phyloP scores from a whole-genome alignment of 2,888 invertebrate species.

The Griposia aprilina region DNA sequence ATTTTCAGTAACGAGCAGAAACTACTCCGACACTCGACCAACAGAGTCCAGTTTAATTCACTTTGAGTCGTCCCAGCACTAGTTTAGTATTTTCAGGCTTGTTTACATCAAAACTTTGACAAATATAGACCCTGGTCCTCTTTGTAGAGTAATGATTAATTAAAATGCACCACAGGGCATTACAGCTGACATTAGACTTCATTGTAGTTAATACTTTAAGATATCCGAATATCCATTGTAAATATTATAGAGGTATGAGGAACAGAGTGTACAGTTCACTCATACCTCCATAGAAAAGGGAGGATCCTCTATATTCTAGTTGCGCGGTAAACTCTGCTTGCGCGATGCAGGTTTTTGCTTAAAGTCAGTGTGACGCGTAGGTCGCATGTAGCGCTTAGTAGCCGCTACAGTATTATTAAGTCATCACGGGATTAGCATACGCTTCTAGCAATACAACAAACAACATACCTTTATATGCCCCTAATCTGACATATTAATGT shows the following conservation, averaged over 20 bases:
- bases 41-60: slow-evolving; percentile 74
- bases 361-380: too few relatives aligned
- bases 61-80: slow-evolving; percentile 68
- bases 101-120: slow-evolving; percentile 63
- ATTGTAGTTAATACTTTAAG: neutral
- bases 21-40: slow-evolving; percentile 71
- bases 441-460: neutral
- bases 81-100: slow-evolving; percentile 68
- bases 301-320: too few relatives aligned
- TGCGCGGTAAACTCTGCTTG: too few relatives aligned
- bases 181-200: neutral
- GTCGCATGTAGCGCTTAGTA: too few relatives aligned
- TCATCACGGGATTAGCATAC: neutral
- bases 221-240: neutral
- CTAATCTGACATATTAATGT: neutral
- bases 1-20: slow-evolving; percentile 76
- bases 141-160: slow-evolving; percentile 41
- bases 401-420: neutral
- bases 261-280: too few relatives aligned
- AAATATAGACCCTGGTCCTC: slow-evolving; percentile 45
- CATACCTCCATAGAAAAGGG: too few relatives aligned
- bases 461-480: neutral
- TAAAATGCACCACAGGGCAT: slow-evolving; percentile 19
- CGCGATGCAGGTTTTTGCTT: too few relatives aligned
- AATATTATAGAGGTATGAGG: too few relatives aligned